Percentiles rank a stretch among this genome's conserved stretches.
phyloP scores from a whole-genome alignment of 2,797 vertebrate species.

The Peromyscus melanophrys region DNA sequence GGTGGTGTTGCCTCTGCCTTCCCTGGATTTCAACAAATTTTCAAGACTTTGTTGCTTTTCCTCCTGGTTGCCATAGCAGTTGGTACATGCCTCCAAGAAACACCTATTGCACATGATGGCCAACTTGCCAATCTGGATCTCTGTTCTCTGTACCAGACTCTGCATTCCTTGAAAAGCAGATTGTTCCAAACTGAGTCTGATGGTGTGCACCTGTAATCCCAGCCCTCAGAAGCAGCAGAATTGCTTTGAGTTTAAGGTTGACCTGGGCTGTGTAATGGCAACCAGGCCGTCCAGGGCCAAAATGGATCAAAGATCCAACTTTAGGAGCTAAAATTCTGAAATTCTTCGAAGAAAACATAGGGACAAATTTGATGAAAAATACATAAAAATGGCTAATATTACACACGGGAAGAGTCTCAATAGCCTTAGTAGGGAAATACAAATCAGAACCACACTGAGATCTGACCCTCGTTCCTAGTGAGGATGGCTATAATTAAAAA shows the following conservation, averaged over 20 bases:
- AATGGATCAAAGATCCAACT: not conserved
- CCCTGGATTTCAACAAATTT: not conserved
- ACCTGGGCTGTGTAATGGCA: not conserved
- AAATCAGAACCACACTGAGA: not conserved
- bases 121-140: not conserved
- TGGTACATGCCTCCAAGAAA: not conserved
- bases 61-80: not conserved
- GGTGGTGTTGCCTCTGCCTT: not conserved
- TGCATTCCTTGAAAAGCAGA: not conserved
- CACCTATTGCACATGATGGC: not conserved
- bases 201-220: not conserved
- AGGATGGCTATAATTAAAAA: not conserved
- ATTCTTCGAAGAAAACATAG: slow-evolving; percentile 12
- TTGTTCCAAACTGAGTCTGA: not conserved
- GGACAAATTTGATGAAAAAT: not conserved
- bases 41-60: not conserved
- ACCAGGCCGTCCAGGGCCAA: not conserved
- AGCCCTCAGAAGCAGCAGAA: not conserved
- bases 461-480: not conserved
- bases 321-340: slow-evolving; percentile 10
- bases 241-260: no score
- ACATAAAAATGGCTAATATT: not conserved
- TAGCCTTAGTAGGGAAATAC: not conserved
- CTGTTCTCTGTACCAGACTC: not conserved
- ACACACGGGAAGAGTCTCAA: not conserved